Percentiles rank a stretch among this genome's conserved stretches.
phyloP scores from a whole-genome alignment of 2,113 vertebrate species.

The Gnathonemus echidnorhynchus region DNA sequence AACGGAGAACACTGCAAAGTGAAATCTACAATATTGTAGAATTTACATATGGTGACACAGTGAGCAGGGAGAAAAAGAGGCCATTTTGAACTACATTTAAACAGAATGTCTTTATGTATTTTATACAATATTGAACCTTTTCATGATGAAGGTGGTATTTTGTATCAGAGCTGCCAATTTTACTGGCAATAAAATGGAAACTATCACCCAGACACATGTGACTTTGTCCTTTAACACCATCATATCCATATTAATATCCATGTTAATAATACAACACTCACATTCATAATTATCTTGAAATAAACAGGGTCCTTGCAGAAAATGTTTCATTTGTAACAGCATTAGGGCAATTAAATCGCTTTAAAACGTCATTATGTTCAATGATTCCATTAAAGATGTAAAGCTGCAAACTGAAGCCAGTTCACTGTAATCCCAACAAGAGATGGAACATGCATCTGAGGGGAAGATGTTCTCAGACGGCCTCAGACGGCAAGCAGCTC shows the following conservation, averaged over 20 bases:
- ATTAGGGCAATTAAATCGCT: background rate
- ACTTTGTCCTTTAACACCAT: background rate
- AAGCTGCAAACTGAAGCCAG: background rate
- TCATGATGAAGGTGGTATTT: background rate
- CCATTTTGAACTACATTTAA: background rate
- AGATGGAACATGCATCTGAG: no score
- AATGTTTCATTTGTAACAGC: background rate
- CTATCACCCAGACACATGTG: background rate
- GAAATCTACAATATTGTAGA: background rate
- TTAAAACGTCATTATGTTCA: background rate
- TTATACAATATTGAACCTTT: background rate
- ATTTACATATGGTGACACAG: background rate
- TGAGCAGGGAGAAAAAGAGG: background rate
- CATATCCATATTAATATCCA: background rate
- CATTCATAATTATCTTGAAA: background rate
- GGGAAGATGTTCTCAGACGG: background rate
- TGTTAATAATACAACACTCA: background rate
- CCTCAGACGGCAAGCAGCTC: background rate
- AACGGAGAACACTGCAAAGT: background rate
- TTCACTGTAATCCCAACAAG: background rate
- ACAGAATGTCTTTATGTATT: background rate
- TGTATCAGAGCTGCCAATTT: background rate
- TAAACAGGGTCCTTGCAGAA: background rate
- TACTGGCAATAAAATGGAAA: background rate
- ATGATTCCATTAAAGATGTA: background rate